Evolutionary conservation across 2,888 invertebrate species (phyloP), one percentile per base, ranked within the genome.

Genomic region (Xylota sylvarum): DNA sequence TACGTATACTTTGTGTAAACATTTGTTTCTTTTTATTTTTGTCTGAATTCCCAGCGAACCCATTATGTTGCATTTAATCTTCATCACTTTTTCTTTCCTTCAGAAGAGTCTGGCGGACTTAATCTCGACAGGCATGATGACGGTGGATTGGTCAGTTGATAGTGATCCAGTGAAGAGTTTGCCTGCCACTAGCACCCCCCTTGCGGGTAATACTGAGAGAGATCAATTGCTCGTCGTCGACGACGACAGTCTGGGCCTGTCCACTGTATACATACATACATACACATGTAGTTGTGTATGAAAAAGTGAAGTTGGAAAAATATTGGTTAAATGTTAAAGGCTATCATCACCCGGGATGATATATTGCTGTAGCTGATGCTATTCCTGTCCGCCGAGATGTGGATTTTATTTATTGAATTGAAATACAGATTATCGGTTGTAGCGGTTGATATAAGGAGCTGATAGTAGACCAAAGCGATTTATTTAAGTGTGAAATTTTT

Each of bases 261-360:
- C 46, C 72, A 46, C 14, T 43, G 23, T 67, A 35, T 46, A n/a
- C n/a, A n/a, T n/a, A n/a, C n/a, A n/a, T n/a, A n/a, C n/a, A n/a
- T n/a, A n/a, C 48, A 17, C 7, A 19, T 72, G 70, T 64, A 58
- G 62, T 62, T 52, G 60, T 76, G 56, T 35, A 7, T 35, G 35
- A 37, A 76, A 58, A 78, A 77, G 46, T 76, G 80, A 81, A 77
- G 72, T 37, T 81, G 67, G 72, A 77, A 86, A 86, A 78, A 73
- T 82, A 82, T 77, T 82, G 82, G 81, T 73, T 69, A 78, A 86
- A 82, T 82, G 86, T 86, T 86, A 86, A 86, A 86, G 86, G 86
- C 81, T 86, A 86, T 86, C 86, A 78, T 81, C 86, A 56, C 67
- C 62, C 67, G 60, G 55, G 72, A 86, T 86, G 86, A 86, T 82